Base-by-base conservation (phyloP, 2,888 invertebrate species). In the Actias luna region DNA sequence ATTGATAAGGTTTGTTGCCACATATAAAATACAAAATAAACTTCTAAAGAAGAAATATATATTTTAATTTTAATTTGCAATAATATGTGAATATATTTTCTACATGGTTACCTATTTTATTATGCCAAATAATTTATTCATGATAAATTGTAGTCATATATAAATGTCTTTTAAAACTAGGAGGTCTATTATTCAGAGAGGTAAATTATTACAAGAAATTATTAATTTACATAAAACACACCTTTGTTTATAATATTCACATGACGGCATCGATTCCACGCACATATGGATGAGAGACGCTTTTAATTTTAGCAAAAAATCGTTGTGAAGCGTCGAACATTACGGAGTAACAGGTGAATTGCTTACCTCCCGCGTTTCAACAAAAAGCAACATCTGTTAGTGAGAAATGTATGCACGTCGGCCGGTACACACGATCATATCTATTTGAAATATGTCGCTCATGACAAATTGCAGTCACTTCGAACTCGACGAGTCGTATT, bases 401-500 rank as follows among this genome's bases (percentile, higher is more conserved):
- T 83, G 78, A 82, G 81, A 84, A 86, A 87, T 84, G 80, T 83
- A 86, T 85, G 85, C 87, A 88, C 84, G 83, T 82, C 81, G 83
- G 74, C 80, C 74, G 80, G 84, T 83, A 85, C 82, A 85, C 82
- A 87, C 84, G 91, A 91, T 91, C 84, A 91, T 92, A 90, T 91
- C 90, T 87, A 84, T 84, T 86, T 86, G 86, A 85, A 84, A 84
- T 83, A 85, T 83, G 87, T 88, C 88, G 84, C 76, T 68, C 69
- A 78, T 85, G 90, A 91, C 92, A 92, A 92, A 92, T 92, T 91
- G 90, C 84, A 84, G 76, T 88, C 88, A 85, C 88, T 85, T 88
- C 86, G 87, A 87, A 87, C 82, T 83, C 83, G 82, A 83, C 84
- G 82, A 80, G 82, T 81, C 82, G 80, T 80, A 76, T 69, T 77